phyloP scores from a whole-genome alignment of 2,113 vertebrate genomes.

The Hucho hucho region DNA sequence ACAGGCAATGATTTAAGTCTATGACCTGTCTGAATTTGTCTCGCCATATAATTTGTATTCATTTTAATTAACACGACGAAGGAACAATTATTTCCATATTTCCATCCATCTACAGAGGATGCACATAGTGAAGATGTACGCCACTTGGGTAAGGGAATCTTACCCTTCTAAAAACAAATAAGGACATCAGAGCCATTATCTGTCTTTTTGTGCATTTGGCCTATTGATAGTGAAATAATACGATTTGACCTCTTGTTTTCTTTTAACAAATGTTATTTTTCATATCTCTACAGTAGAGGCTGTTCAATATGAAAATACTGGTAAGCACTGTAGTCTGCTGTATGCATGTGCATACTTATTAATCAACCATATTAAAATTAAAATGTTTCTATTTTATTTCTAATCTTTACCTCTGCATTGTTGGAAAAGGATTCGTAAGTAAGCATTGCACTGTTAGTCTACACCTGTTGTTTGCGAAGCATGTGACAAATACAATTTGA shows the following conservation, averaged over 20 bases:
- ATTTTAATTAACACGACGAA: background rate
- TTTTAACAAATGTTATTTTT: background rate
- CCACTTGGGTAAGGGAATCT: slow-evolving; percentile 50
- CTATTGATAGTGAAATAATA: background rate
- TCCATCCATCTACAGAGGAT: slow-evolving; percentile 49
- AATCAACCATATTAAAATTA: background rate
- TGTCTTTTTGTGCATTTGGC: background rate
- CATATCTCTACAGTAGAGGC: slow-evolving; percentile 40
- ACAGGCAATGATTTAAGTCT: background rate
- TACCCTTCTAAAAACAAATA: background rate
- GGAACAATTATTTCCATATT: background rate
- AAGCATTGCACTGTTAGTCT: too few relatives aligned
- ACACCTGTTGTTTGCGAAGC: too few relatives aligned
- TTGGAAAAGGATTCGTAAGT: too few relatives aligned
- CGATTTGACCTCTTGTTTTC: background rate
- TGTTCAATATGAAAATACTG: slow-evolving; percentile 47
- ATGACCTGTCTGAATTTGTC: background rate
- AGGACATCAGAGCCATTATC: background rate
- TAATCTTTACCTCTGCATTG: too few relatives aligned
- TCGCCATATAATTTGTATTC: background rate
- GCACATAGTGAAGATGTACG: slow-evolving; percentile 28
- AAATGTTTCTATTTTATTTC: background rate
- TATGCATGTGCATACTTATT: background rate
- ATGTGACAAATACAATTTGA: too few relatives aligned
- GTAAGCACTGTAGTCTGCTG: background rate